A percentile compares a stretch with the other conserved stretches of the same genome.
Conservation (phyloP, 1,140 invertebrate genomes). For the Prorops nasuta region DNA sequence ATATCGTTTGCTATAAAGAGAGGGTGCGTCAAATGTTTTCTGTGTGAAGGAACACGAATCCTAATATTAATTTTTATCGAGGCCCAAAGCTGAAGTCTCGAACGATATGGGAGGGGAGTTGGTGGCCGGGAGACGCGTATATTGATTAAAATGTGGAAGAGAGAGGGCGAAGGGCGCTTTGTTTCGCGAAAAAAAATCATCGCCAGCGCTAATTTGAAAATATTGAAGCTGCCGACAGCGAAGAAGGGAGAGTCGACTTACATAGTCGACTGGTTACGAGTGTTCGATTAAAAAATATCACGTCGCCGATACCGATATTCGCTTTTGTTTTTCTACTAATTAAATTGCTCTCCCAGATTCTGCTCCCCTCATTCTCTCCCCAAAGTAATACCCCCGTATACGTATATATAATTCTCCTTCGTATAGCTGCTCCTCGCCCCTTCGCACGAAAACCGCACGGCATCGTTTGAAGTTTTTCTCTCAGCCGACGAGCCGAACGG, state of each 20-base stretch:
- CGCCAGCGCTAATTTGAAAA: slow-evolving; percentile 50
- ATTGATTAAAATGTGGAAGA: slow-evolving; percentile 54
- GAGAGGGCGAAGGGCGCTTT: slow-evolving; percentile 41
- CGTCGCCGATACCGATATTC: slow-evolving; percentile 25
- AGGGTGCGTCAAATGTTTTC: slow-evolving; percentile 44
- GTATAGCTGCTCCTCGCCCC: slow-evolving; percentile 9
- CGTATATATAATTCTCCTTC: too few relatives aligned
- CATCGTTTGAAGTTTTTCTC: slow-evolving; percentile 30
- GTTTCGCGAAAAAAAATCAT: slow-evolving; percentile 47
- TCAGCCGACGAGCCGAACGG: slow-evolving; percentile 16
- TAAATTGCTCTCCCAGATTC: slow-evolving; percentile 23
- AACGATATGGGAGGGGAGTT: slow-evolving; percentile 14
- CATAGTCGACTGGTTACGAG: slow-evolving; percentile 11
- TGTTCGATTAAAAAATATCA: slow-evolving; percentile 22
- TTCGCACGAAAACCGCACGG: background rate
- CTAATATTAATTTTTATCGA: slow-evolving; percentile 55
- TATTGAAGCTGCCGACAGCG: slow-evolving; percentile 37
- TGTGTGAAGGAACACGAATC: slow-evolving; percentile 50
- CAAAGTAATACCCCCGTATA: too few relatives aligned
- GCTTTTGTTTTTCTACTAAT: slow-evolving; percentile 32
- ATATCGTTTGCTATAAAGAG: slow-evolving; percentile 7
- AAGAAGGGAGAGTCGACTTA: background rate
- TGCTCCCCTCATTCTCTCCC: background rate
- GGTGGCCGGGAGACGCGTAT: slow-evolving; percentile 16
- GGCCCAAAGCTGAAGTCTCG: slow-evolving; percentile 30